A percentile compares a stretch with the other conserved stretches of the same genome.
phyloP scores from a whole-genome alignment of 2,888 invertebrate genomes.

The Orthosia incerta region DNA sequence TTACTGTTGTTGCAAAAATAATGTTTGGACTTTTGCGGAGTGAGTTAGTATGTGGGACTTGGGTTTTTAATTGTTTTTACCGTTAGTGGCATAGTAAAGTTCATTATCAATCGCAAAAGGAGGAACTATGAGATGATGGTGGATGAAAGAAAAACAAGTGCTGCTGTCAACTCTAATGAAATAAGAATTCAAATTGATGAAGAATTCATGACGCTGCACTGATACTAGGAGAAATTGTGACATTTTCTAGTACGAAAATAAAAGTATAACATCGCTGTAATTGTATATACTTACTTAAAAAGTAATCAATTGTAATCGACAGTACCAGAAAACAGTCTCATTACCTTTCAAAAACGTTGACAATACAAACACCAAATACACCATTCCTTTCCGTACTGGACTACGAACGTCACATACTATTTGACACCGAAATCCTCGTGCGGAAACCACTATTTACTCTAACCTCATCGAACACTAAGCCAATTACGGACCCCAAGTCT shows the following conservation, averaged over 20 bases:
- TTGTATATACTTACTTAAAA: too few species aligned
- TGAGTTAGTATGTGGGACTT: constrained; percentile 11
- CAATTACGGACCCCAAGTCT: constrained; percentile 69
- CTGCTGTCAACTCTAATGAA: too few species aligned
- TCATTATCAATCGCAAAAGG: not conserved
- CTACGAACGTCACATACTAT: constrained; percentile 46
- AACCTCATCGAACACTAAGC: constrained; percentile 68
- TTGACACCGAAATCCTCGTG: constrained; percentile 49
- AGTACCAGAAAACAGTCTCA: not conserved
- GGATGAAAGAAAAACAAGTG: not conserved
- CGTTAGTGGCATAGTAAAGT: not conserved
- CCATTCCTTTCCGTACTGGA: constrained; percentile 4
- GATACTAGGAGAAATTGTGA: too few species aligned
- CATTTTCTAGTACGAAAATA: too few species aligned
- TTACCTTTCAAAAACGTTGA: not conserved
- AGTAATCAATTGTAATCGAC: too few species aligned
- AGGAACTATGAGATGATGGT: not conserved
- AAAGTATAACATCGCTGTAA: too few species aligned
- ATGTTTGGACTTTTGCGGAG: constrained; percentile 38
- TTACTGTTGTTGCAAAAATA: constrained; percentile 57
- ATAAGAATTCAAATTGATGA: too few species aligned
- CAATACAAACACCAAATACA: not conserved
- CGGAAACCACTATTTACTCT: constrained; percentile 62
- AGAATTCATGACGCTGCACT: too few species aligned
- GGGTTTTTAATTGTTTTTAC: constrained; percentile 13